Conservation (phyloP, 2,113 vertebrate genomes). For the Lates calcarifer region DNA sequence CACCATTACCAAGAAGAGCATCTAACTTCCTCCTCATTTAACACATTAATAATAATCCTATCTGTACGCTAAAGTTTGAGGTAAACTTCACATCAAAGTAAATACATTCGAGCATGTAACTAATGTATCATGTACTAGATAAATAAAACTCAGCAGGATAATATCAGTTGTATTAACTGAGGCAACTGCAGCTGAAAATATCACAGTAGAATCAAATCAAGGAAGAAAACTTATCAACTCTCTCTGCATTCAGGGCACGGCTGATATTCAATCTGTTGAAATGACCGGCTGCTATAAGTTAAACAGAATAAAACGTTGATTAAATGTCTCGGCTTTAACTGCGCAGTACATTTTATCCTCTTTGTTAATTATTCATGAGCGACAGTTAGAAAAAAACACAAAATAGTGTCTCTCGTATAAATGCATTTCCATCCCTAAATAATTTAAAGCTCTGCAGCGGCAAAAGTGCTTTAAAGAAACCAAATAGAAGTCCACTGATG, state of each 20-base stretch:
- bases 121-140: not conserved
- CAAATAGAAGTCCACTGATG: slow-evolving; percentile 28
- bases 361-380: slow-evolving; percentile 65
- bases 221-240: not conserved
- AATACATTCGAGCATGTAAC: not conserved
- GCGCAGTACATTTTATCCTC: slow-evolving; percentile 18
- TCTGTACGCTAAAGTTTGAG: not conserved
- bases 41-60: slow-evolving; percentile 25
- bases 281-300: not conserved
- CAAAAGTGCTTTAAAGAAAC: slow-evolving; percentile 50
- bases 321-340: slow-evolving; percentile 37
- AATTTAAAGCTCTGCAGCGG: slow-evolving; percentile 57
- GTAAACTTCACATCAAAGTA: not conserved
- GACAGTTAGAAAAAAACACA: slow-evolving; percentile 39
- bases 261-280: not conserved
- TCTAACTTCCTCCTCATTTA: not conserved
- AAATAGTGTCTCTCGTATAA: slow-evolving; percentile 42
- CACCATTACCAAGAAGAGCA: slow-evolving; percentile 17
- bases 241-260: not conserved
- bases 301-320: slow-evolving; percentile 40
- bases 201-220: not conserved
- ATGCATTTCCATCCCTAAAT: slow-evolving; percentile 63
- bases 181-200: not conserved
- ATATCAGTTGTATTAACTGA: not conserved
- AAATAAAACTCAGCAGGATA: slow-evolving; percentile 6